Evolutionary conservation across 1,140 invertebrate genomes (phyloP).

Genomic region (Rhizoglyphus robini): DNA sequence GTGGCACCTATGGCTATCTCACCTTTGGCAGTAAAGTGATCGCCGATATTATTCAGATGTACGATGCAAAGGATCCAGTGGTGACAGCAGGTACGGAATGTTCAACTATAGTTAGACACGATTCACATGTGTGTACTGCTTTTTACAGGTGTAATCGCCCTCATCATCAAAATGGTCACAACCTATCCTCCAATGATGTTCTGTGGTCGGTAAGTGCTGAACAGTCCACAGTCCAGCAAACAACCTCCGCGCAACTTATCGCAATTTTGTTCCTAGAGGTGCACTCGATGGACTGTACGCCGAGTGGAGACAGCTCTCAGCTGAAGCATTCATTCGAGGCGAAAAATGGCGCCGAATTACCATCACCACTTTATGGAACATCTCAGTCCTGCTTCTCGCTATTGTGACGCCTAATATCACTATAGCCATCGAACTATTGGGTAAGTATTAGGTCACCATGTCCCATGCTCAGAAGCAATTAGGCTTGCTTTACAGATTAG

Average conservation of each 20-base stretch:
- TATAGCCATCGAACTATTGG: conserved; percentile 49
- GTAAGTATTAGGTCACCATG: conserved; percentile 29
- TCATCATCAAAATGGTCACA: conserved; percentile 52
- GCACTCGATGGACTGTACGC: conserved; percentile 37
- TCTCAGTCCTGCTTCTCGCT: conserved; percentile 42
- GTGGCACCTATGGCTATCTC: conserved; percentile 50
- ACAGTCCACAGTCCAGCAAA: neutral
- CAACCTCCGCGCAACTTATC: neutral
- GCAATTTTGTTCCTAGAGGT: conserved; percentile 30
- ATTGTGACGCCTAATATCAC: conserved; percentile 51
- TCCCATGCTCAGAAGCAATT: no score
- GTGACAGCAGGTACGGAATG: conserved; percentile 37
- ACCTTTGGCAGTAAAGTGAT: conserved; percentile 50
- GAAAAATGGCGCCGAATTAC: conserved; percentile 35
- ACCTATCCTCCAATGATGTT: conserved; percentile 57
- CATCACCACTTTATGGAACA: conserved; percentile 47
- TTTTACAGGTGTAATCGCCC: conserved; percentile 39
- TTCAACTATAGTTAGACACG: neutral
- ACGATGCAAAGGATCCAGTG: conserved; percentile 38
- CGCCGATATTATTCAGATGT: conserved; percentile 46
- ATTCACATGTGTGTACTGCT: no score
- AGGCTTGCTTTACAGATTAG: no score
- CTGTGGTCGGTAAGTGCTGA: conserved; percentile 42
- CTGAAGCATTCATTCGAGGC: conserved; percentile 29
- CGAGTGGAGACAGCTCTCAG: conserved; percentile 29